Evolutionary conservation across 2,113 vertebrate species (phyloP).

Genomic region (Misgurnus anguillicaudatus): DNA sequence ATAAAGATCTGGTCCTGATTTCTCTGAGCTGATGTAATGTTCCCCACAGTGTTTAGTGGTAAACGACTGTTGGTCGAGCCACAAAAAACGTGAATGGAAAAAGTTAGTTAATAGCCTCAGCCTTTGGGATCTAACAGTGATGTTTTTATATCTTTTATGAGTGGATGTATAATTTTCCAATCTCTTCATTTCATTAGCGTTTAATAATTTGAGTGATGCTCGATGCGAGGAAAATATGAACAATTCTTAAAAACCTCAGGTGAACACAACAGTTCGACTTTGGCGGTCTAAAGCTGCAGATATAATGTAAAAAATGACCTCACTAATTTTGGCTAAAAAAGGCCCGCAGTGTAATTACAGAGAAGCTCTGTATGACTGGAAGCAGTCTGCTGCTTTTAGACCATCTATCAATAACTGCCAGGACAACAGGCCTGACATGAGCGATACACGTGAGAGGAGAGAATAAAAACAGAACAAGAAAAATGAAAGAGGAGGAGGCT

Average conservation of each 20-base stretch:
- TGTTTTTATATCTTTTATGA: slow-evolving; percentile 48
- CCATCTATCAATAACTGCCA: slow-evolving; percentile 53
- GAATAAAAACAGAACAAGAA: not conserved
- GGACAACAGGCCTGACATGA: slow-evolving; percentile 41
- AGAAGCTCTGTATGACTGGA: slow-evolving; percentile 56
- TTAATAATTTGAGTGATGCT: slow-evolving; percentile 23
- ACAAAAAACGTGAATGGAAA: slow-evolving; percentile 21
- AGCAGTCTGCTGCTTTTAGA: slow-evolving; percentile 54
- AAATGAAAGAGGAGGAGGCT: slow-evolving; percentile 1
- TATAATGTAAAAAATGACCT: slow-evolving; percentile 19
- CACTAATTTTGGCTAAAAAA: slow-evolving; percentile 50
- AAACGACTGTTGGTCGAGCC: not conserved
- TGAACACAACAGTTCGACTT: slow-evolving; percentile 3
- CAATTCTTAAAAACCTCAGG: slow-evolving; percentile 3
- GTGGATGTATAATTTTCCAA: slow-evolving; percentile 3
- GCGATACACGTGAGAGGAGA: slow-evolving; percentile 43
- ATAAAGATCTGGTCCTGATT: slow-evolving; percentile 33
- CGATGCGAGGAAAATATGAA: slow-evolving; percentile 30
- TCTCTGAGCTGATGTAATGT: slow-evolving; percentile 26
- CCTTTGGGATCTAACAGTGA: slow-evolving; percentile 20
- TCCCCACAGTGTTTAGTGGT: slow-evolving; percentile 30
- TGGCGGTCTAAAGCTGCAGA: slow-evolving; percentile 32
- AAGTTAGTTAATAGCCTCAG: slow-evolving; percentile 10
- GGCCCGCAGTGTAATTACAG: slow-evolving; percentile 60
- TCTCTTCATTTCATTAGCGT: slow-evolving; percentile 39